Evolutionary conservation across 2,797 vertebrate species (phyloP).

Genomic region (Premnoplex brunnescens): DNA sequence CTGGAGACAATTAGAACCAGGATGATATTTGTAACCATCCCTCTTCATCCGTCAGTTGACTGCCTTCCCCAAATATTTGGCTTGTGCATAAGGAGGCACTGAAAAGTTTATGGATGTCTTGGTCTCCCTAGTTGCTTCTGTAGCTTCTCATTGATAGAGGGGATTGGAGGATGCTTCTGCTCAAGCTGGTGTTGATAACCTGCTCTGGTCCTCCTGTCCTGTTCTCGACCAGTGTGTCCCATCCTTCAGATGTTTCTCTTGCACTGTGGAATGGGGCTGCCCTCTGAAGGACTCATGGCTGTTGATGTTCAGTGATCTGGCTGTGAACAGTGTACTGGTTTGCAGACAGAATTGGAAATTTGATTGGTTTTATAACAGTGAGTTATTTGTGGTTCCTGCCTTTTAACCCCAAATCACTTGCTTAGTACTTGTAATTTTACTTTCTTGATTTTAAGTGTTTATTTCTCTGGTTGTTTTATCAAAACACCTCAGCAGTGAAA

Average conservation of each 20-base stretch:
- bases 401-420: neutral
- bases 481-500: neutral
- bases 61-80: neutral
- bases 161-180: neutral
- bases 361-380: neutral
- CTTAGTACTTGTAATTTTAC: neutral
- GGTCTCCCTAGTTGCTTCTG: neutral
- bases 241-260: neutral
- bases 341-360: neutral
- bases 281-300: neutral
- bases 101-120: neutral
- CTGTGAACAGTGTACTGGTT: neutral
- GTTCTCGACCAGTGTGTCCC: neutral
- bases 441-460: neutral
- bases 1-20: neutral
- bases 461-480: neutral
- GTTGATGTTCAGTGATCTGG: neutral
- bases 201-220: neutral
- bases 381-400: neutral
- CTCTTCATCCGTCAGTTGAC: neutral
- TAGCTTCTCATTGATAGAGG: neutral
- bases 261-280: neutral
- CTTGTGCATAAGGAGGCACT: neutral
- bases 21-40: neutral
- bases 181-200: accelerated